A percentile compares a stretch with the other conserved stretches of the same genome.
Conservation (phyloP, 2,797 vertebrate species). For the Nyctalus aviator region DNA sequence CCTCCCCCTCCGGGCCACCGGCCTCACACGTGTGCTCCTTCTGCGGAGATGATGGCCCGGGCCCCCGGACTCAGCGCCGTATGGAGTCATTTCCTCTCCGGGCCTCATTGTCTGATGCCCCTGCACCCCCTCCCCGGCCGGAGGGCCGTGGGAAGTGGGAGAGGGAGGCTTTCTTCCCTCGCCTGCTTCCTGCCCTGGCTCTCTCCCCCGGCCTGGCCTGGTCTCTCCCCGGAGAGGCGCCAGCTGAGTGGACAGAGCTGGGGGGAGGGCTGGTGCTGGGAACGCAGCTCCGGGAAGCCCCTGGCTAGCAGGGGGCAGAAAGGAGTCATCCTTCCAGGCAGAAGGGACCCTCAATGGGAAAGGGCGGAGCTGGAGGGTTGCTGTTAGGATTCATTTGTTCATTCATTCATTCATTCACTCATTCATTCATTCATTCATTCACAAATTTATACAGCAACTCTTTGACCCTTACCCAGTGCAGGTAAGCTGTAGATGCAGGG, state of each 20-base stretch:
- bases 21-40: background rate
- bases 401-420: background rate
- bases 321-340: background rate
- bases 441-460: accelerated
- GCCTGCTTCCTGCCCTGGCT: constrained; percentile 14
- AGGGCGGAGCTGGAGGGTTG: background rate
- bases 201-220: background rate
- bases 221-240: background rate
- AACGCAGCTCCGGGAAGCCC: background rate
- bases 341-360: background rate
- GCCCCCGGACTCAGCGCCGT: background rate
- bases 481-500: background rate
- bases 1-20: background rate
- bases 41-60: background rate
- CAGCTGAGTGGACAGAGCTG: background rate
- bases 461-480: background rate
- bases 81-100: constrained; percentile 66
- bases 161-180: background rate
- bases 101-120: background rate
- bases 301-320: background rate
- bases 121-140: background rate
- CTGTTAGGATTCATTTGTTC: background rate
- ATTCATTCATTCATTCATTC: background rate
- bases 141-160: background rate
- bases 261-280: background rate